These are phyloP conservation scores for Drosophila siamana DNA, from an alignment of 2,888 invertebrate genomes.

Conservation along the genomic window DNA sequence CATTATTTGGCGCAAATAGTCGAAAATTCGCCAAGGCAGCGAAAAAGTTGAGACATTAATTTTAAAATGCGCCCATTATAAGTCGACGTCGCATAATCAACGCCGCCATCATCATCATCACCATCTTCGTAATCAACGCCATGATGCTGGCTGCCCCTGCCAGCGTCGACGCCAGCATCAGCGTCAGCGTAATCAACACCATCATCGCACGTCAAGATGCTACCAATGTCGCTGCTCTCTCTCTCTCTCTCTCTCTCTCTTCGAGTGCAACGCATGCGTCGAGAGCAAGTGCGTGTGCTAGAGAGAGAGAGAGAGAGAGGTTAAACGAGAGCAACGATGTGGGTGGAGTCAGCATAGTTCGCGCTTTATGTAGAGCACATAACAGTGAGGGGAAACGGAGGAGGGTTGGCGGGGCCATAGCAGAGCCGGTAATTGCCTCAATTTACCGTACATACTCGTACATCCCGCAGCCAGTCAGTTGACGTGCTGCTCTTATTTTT, in stretches of 20 bases:
- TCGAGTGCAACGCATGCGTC: slow-evolving; percentile 60
- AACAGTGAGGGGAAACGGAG: slow-evolving; percentile 3
- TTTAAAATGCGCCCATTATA: slow-evolving; percentile 73
- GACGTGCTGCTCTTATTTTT: slow-evolving; percentile 48
- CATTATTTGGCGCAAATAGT: slow-evolving; percentile 69
- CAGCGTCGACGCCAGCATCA: background rate
- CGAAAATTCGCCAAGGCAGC: slow-evolving; percentile 49
- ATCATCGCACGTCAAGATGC: slow-evolving; percentile 8
- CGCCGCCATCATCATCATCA: slow-evolving; percentile 27
- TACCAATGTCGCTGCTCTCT: background rate
- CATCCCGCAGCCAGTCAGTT: slow-evolving; percentile 53
- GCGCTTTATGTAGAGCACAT: slow-evolving; percentile 20
- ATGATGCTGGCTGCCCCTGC: slow-evolving; percentile 21
- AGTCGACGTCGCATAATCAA: slow-evolving; percentile 51
- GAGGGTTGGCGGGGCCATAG: slow-evolving; percentile 48
- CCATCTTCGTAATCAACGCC: slow-evolving; percentile 40
- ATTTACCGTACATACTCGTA: slow-evolving; percentile 69
- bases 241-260: background rate
- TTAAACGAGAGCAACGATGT: slow-evolving; percentile 20
- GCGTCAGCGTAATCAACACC: slow-evolving; percentile 27
- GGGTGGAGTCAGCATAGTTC: slow-evolving; percentile 54
- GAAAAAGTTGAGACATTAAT: slow-evolving; percentile 75
- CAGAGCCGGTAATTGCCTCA: slow-evolving; percentile 75
- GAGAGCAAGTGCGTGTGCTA: slow-evolving; percentile 30
- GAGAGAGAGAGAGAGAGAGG: slow-evolving; percentile 14